Evolutionary conservation across 2,888 invertebrate genomes (phyloP).

Genomic region (Hemithea aestivaria): DNA sequence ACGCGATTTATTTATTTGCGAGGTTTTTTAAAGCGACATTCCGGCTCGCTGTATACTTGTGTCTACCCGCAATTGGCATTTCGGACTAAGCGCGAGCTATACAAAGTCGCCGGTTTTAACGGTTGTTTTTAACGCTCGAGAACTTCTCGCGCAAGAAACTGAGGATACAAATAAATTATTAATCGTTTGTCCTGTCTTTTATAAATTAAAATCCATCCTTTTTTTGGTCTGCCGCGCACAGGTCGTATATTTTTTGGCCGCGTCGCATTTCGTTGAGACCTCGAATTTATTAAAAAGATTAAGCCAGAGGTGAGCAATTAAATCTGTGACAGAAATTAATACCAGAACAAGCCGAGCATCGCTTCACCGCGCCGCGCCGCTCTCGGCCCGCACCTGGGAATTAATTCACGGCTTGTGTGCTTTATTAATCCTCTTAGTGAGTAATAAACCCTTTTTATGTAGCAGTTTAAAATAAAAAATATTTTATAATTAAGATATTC

Average conservation of each 20-base stretch:
- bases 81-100: constrained; percentile 76
- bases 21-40: constrained; percentile 77
- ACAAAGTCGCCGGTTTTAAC: constrained; percentile 77
- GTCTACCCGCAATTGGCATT: constrained; percentile 79
- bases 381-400: constrained; percentile 46
- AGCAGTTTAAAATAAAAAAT: neutral
- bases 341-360: constrained; percentile 53
- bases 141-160: constrained; percentile 68
- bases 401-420: constrained; percentile 58
- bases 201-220: constrained; percentile 77
- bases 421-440: constrained; percentile 60
- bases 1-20: constrained; percentile 79
- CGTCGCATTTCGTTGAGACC: constrained; percentile 66
- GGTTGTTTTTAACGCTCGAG: constrained; percentile 77
- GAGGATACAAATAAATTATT: constrained; percentile 79
- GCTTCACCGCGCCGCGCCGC: constrained; percentile 29
- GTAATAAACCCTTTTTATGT: constrained; percentile 35
- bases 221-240: constrained; percentile 62
- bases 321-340: constrained; percentile 76
- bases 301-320: constrained; percentile 77
- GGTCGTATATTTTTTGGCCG: constrained; percentile 65
- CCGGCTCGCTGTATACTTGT: constrained; percentile 77
- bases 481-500: no score
- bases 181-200: constrained; percentile 80
- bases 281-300: constrained; percentile 75